Evolutionary conservation across 2,888 invertebrate genomes (phyloP), one percentile per base, ranked within the genome.

Genomic region (Latrodectus hesperus): DNA sequence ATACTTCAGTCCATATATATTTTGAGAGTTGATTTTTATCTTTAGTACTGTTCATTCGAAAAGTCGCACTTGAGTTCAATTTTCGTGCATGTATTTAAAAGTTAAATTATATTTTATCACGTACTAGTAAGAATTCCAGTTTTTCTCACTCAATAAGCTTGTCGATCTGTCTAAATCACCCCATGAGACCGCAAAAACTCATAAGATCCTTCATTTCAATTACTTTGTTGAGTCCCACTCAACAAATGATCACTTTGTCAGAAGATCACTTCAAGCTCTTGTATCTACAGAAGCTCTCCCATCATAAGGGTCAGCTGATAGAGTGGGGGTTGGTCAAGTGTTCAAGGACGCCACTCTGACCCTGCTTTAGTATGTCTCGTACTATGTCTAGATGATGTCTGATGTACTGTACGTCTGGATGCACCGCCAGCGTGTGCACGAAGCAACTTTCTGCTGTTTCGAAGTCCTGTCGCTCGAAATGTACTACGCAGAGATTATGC

Each of bases 391-490:
- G 94, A 92, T 99, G 98, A n/a, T 96, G 94, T 82, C 95, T 94
- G 72, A 99, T 96, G 93, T 98, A 99, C 91, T 96, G 96, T 92
- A 98, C 98, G 87, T 84, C 60, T 17, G 88, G 88, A n/a, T 74
- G 79, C 3, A 84, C 14, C 10, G 67, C n/a, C 0, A 84, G 75
- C 5, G 83, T 72, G 38, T 79, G 70, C 10, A 49, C 74, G 52
- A 88, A 88, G 17, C 88, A 88, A 0, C 51, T 17, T 49, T 79
- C 88, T 4, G 88, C 88, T 14, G 9, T 49, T 49, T 70, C 65
- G 17, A 79, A 84, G 64, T 88, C 79, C 55, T 84, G 78, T 22
- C 88, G 74, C 22, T 88, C 79, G 26, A 88, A 75, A 17, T 70
- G 68, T 2, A 88, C 88, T 17, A 88, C 88, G 26, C 88, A 88